Conservation (phyloP, 1,140 invertebrate genomes). For the Patella vulgata region DNA sequence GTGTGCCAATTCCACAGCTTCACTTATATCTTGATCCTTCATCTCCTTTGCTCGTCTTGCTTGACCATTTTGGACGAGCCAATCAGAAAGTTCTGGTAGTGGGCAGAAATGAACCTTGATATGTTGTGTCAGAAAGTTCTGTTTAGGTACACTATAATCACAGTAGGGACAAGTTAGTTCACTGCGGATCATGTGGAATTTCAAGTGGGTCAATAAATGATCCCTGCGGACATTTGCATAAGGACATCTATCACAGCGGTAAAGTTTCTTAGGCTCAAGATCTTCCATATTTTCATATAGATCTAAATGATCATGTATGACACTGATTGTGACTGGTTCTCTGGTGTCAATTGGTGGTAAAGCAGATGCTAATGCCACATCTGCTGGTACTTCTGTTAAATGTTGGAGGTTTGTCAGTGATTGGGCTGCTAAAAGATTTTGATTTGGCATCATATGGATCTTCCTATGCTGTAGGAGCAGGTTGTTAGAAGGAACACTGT, state of each 20-base stretch:
- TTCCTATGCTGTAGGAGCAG: constrained; percentile 60
- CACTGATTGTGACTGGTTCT: constrained; percentile 48
- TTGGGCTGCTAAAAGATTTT: constrained; percentile 62
- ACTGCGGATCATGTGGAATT: constrained; percentile 75
- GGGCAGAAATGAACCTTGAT: constrained; percentile 79
- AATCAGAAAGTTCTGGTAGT: constrained; percentile 57
- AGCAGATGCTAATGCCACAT: constrained; percentile 59
- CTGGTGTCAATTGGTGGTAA: constrained; percentile 50
- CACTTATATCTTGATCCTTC: constrained; percentile 49
- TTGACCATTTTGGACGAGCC: constrained; percentile 57
- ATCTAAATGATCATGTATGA: constrained; percentile 60
- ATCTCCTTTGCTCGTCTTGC: constrained; percentile 48
- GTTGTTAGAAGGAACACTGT: constrained; percentile 76
- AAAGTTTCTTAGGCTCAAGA: constrained; percentile 65
- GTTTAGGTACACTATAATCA: constrained; percentile 82
- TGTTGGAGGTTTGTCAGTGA: constrained; percentile 59
- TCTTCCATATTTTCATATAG: constrained; percentile 57
- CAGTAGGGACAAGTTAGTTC: constrained; percentile 82
- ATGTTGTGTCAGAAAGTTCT: constrained; percentile 82
- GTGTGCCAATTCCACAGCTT: constrained; percentile 51
- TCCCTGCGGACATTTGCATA: constrained; percentile 80
- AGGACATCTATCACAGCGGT: constrained; percentile 79
- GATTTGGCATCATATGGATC: constrained; percentile 61
- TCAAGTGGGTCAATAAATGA: constrained; percentile 78
- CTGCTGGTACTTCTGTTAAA: constrained; percentile 60